Percentiles rank a stretch among this genome's conserved stretches.
Evolutionary conservation across 2,113 vertebrate species (phyloP).

Genomic region (Atlantisia rogersi): DNA sequence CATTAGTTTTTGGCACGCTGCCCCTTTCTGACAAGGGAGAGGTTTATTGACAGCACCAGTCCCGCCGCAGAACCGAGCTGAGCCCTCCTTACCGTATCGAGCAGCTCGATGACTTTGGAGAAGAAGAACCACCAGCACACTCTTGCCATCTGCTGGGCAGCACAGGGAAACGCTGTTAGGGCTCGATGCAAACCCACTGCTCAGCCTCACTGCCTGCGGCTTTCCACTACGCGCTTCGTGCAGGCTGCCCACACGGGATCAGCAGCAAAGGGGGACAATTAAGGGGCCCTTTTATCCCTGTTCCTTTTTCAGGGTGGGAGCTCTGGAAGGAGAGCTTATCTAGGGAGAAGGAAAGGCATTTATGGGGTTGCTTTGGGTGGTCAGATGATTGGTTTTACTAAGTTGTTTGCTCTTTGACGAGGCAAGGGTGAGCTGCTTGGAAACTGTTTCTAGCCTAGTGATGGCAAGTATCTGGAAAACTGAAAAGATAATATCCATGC

Average conservation of each 20-base stretch:
- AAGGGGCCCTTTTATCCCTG: not conserved
- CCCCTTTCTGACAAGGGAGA: not conserved
- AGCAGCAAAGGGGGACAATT: not conserved
- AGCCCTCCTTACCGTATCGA: slow-evolving; percentile 64
- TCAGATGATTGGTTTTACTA: not conserved
- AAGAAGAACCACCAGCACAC: slow-evolving; percentile 83
- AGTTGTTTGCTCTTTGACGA: not conserved
- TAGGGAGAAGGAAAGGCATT: not conserved
- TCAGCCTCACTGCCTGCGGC: not conserved
- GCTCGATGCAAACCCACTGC: not conserved
- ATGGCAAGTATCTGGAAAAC: not conserved
- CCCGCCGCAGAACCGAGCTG: rapidly evolving
- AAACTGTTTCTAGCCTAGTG: not conserved
- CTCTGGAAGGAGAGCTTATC: not conserved
- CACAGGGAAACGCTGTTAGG: not conserved
- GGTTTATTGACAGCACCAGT: not conserved
- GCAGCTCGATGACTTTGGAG: slow-evolving; percentile 78
- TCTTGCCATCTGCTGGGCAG: slow-evolving; percentile 84
- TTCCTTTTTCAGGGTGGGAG: not conserved
- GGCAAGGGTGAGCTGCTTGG: not conserved
- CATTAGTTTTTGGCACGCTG: not conserved
- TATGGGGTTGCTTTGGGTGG: not conserved
- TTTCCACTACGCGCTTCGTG: rapidly evolving
- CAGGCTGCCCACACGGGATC: not conserved
- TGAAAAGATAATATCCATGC: not conserved